Base-by-base conservation (phyloP, 2,797 vertebrate species). In the Coregonus ussuriensis region DNA sequence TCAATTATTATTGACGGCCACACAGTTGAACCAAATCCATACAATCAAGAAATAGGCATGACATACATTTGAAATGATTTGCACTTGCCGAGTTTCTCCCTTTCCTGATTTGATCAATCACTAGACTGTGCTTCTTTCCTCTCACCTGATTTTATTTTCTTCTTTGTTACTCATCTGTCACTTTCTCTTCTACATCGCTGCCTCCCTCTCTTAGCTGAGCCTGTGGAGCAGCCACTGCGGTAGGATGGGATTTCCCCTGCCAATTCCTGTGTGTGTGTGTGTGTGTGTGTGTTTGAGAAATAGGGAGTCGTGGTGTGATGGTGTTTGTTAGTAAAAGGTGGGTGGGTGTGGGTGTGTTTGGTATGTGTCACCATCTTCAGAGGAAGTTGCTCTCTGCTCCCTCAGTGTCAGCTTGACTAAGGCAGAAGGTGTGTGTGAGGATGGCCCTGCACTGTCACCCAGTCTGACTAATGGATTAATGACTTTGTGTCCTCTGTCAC, bases 181-280 rank as follows among this genome's bases (percentile, higher is more conserved):
- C 88, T 92, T 87, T 94, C 88, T 93, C 89, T 95, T 47, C 83
- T 93, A 82, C 91, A 74, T 93, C 90, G 93, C 91, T 94, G 89
- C 92, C 76, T 93, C 86, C 83, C 81, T 93, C 89, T 93, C 91
- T 89, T 91, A 95, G 95, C 95, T 91, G 95, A 95, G 91, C 94
- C 93, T 89, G 89, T 94, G 94, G 95, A 95, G 90, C 93, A 93
- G 88, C 89, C 94, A 82, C 91, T 94, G 93, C 94, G 95, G 95
- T 95, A 95, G 94, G 95, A 95, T 87, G 88, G 91, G 89, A 89
- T 92, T 92, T 90, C 73, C 52, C 82, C 92, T 93, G 91, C 81
- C 89, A 84, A 83, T 89, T 75, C 62, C 76, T 88, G 83, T 85
- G 86, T 88, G 82, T 81, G 81, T n/a, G n/a, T n/a, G n/a, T n/a